Percentiles rank a stretch among this genome's conserved stretches.
phyloP scores from a whole-genome alignment of 2,888 invertebrate genomes.

The Rosalia funebris region DNA sequence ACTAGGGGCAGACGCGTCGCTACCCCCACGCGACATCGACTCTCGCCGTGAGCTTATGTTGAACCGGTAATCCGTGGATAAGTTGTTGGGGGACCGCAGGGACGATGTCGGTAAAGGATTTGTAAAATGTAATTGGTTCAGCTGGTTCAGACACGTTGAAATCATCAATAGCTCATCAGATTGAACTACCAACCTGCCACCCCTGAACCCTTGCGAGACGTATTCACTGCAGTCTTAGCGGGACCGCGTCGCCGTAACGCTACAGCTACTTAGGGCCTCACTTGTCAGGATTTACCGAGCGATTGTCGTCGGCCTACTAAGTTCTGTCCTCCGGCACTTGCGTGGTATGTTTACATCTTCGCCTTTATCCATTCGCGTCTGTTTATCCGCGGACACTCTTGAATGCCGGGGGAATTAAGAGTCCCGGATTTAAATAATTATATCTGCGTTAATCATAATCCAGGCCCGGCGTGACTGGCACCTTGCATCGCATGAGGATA shows the following conservation, averaged over 20 bases:
- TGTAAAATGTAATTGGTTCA: slow-evolving; percentile 71
- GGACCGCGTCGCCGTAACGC: neutral
- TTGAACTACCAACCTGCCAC: slow-evolving; percentile 39
- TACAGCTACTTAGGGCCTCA: slow-evolving; percentile 10
- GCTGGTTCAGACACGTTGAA: slow-evolving; percentile 71
- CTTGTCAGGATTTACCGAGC: slow-evolving; percentile 9
- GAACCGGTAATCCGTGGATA: slow-evolving; percentile 47
- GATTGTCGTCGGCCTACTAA: neutral
- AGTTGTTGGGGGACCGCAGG: slow-evolving; percentile 46
- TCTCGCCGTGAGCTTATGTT: slow-evolving; percentile 32
- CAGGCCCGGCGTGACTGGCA: neutral
- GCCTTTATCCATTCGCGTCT: neutral
- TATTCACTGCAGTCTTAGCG: slow-evolving; percentile 21
- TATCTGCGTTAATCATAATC: neutral
- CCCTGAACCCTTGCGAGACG: slow-evolving; percentile 34
- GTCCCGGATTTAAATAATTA: neutral
- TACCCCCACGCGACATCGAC: neutral
- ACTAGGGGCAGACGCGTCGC: too few relatives aligned
- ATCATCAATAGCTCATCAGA: slow-evolving; percentile 73
- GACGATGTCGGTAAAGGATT: slow-evolving; percentile 59
- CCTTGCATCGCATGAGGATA: neutral
- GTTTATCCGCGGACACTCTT: neutral
- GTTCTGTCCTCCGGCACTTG: neutral
- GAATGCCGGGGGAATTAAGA: neutral
- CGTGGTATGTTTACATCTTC: neutral